A percentile compares a stretch with the other conserved stretches of the same genome.
Conservation (phyloP, 2,797 vertebrate genomes). For the Anolis apletophallus region DNA sequence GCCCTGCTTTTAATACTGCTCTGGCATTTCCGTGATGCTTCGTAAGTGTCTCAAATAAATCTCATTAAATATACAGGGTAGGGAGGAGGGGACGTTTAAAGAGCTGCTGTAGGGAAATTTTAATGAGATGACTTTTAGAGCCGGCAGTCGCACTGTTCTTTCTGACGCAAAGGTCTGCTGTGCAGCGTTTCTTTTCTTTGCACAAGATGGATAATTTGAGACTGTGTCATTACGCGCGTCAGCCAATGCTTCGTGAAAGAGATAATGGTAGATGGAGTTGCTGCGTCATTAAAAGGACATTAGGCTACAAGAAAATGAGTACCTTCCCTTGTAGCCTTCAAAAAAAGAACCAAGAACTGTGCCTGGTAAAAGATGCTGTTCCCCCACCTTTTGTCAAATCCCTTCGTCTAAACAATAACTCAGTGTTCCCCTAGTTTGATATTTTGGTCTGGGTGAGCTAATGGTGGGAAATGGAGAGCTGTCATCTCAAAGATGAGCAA, state of each 20-base stretch:
- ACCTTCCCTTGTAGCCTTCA: slow-evolving; percentile 1
- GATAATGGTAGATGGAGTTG: slow-evolving; percentile 43
- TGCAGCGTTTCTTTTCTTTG: slow-evolving; percentile 40
- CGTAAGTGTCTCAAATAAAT: slow-evolving; percentile 47
- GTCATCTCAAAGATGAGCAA: background rate
- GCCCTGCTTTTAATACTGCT: slow-evolving; percentile 14
- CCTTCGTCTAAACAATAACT: background rate
- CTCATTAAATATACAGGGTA: slow-evolving; percentile 48
- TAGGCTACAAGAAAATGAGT: slow-evolving; percentile 19
- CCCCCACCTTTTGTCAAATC: background rate
- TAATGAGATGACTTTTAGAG: slow-evolving; percentile 51
- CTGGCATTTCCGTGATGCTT: slow-evolving; percentile 38
- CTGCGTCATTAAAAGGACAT: slow-evolving; percentile 42
- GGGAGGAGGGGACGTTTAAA: slow-evolving; percentile 32
- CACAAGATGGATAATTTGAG: slow-evolving; percentile 51
- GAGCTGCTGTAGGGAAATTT: slow-evolving; percentile 45
- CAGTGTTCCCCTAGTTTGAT: background rate
- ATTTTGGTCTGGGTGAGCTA: background rate
- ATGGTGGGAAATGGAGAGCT: background rate
- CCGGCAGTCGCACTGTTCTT: slow-evolving; percentile 27
- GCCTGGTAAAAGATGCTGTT: background rate
- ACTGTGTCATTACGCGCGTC: slow-evolving; percentile 29
- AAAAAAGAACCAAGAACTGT: background rate
- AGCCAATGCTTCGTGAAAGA: slow-evolving; percentile 35
- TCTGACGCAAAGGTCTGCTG: slow-evolving; percentile 40